Evolutionary conservation across 2,113 vertebrate species (phyloP).

Genomic region (Protobothrops flavoviridis): DNA sequence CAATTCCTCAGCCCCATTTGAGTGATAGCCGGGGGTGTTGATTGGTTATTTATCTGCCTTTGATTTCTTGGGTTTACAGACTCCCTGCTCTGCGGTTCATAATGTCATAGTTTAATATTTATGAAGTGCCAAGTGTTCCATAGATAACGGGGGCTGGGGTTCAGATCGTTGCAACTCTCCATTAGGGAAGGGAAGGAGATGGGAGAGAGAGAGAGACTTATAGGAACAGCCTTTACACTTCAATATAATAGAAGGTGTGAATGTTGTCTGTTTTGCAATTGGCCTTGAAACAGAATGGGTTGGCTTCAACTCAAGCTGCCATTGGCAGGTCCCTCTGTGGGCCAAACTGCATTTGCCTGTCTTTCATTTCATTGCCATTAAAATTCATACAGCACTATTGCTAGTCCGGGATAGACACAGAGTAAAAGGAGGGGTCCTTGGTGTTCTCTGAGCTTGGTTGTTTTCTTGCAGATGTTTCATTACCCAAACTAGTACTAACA

Average conservation of each 20-base stretch:
- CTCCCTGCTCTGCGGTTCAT: neutral
- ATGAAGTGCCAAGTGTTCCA: constrained; percentile 14
- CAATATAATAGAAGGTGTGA: neutral
- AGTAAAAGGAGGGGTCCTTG: neutral
- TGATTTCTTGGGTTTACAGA: constrained; percentile 31
- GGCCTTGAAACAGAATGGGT: neutral
- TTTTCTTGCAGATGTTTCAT: neutral
- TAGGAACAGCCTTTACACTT: neutral
- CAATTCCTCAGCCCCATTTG: neutral
- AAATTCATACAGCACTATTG: neutral
- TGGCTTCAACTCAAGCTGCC: neutral
- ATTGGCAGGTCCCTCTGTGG: neutral
- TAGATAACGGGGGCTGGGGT: neutral
- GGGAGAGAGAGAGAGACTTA: neutral
- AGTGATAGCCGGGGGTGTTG: neutral
- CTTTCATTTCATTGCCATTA: neutral
- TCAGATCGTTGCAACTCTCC: neutral
- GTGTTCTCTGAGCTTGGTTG: neutral
- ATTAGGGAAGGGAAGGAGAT: neutral
- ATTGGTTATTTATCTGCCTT: constrained; percentile 21
- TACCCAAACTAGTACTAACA: neutral
- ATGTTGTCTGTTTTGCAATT: neutral
- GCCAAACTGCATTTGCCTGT: no score
- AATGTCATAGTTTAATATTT: constrained; percentile 36
- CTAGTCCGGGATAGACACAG: neutral